Conservation (phyloP, 1,140 invertebrate genomes). For the Procambarus clarkii region DNA sequence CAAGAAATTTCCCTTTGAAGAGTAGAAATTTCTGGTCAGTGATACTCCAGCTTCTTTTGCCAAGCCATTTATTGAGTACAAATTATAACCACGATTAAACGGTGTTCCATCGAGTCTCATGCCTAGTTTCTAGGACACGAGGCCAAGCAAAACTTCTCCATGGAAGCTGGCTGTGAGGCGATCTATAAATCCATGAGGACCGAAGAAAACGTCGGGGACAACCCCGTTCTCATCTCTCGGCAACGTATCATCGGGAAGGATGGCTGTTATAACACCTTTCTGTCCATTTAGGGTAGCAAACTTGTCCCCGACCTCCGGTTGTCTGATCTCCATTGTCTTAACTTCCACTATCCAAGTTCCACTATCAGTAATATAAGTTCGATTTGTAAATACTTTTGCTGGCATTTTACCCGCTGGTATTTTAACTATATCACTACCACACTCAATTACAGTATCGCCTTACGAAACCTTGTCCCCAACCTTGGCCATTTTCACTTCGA, state of each 20-base stretch:
- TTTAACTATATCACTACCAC: not conserved
- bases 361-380: not conserved
- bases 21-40: too few relatives aligned
- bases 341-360: conserved; percentile 3
- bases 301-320: conserved; percentile 34
- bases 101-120: too few relatives aligned
- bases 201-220: conserved; percentile 24
- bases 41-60: not conserved
- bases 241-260: conserved; percentile 15
- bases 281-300: conserved; percentile 39
- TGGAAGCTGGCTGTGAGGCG: conserved; percentile 26
- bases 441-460: not conserved
- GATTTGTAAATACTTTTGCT: not conserved
- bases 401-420: not conserved
- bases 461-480: not conserved
- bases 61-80: too few relatives aligned
- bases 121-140: not conserved
- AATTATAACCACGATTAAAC: not conserved
- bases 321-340: not conserved
- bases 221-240: not conserved
- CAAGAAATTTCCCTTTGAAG: not conserved
- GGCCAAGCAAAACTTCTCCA: conserved; percentile 6
- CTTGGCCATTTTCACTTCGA: not conserved
- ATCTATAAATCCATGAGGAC: conserved; percentile 22
- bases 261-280: conserved; percentile 31